Conservation (phyloP, 2,888 invertebrate species). For the Steromphala cineraria region DNA sequence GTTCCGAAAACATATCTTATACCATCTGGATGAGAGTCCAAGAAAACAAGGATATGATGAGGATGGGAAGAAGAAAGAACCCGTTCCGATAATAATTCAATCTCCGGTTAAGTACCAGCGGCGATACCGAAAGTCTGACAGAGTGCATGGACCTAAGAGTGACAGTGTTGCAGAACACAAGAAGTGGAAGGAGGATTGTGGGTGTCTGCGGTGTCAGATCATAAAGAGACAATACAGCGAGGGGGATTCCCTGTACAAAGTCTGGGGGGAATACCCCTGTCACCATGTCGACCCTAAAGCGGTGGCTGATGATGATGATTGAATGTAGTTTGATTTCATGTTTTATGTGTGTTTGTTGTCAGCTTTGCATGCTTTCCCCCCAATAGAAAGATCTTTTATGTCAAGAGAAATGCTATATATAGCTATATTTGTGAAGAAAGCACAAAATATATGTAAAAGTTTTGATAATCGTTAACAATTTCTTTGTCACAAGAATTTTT, state of each 20-base stretch:
- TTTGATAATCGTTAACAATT: too few relatives aligned
- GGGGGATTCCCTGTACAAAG: conserved; percentile 53
- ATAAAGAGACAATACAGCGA: conserved; percentile 57
- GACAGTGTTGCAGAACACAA: conserved; percentile 29
- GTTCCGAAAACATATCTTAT: neutral
- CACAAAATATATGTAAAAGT: too few relatives aligned
- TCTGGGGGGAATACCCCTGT: conserved; percentile 64
- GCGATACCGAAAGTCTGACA: neutral
- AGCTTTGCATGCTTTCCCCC: neutral
- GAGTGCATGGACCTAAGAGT: conserved; percentile 23
- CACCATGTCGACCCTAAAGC: conserved; percentile 36
- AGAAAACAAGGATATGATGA: neutral
- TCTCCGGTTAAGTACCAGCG: neutral
- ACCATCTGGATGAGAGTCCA: conserved; percentile 18
- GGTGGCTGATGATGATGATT: conserved; percentile 20
- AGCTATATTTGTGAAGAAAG: neutral
- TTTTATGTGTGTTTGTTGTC: neutral
- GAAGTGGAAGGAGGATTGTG: conserved; percentile 63
- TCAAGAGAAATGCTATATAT: too few relatives aligned
- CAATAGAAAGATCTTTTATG: neutral
- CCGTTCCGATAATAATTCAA: neutral
- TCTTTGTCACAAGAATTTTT: too few relatives aligned
- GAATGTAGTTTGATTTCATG: neutral
- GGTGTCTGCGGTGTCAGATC: conserved; percentile 62
- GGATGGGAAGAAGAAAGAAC: neutral